Evolutionary conservation across 2,888 invertebrate species (phyloP).

Genomic region (Drosophila eohydei): DNA sequence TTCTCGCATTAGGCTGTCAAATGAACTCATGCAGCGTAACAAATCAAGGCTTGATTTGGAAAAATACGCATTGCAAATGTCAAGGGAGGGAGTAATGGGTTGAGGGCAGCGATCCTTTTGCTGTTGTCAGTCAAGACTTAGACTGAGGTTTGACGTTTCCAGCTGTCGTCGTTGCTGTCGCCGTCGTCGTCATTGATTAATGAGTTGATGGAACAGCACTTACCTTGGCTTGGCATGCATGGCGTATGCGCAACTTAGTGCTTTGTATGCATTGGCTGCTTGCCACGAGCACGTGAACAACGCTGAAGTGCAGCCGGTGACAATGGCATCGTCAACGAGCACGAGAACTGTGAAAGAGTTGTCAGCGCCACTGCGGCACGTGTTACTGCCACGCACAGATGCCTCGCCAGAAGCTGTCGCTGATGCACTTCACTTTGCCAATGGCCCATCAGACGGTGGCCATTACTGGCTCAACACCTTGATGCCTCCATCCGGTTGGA

Average conservation of each 20-base stretch:
- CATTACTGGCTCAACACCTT: slow-evolving; percentile 48
- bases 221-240: slow-evolving; percentile 26
- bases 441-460: slow-evolving; percentile 16
- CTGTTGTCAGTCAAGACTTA: slow-evolving; percentile 9
- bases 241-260: slow-evolving; percentile 52
- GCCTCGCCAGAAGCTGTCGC: slow-evolving; percentile 6
- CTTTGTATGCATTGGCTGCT: slow-evolving; percentile 40
- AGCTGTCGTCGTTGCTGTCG: slow-evolving; percentile 14
- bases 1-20: slow-evolving; percentile 60
- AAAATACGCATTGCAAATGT: slow-evolving; percentile 34
- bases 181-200: slow-evolving; percentile 57
- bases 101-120: slow-evolving; percentile 44
- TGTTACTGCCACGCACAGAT: slow-evolving; percentile 30
- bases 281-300: slow-evolving; percentile 29
- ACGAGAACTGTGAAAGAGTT: slow-evolving; percentile 38
- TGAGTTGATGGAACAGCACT: slow-evolving; percentile 38
- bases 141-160: slow-evolving; percentile 25
- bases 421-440: slow-evolving; percentile 48
- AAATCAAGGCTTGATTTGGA: slow-evolving; percentile 54
- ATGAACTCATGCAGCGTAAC: slow-evolving; percentile 39
- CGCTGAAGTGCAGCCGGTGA: slow-evolving; percentile 36
- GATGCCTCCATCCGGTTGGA: slow-evolving; percentile 14
- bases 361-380: slow-evolving; percentile 40
- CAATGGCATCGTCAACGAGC: slow-evolving; percentile 24
- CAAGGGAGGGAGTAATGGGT: not conserved